phyloP scores from a whole-genome alignment of 2,797 vertebrate genomes.

The Gorsachius magnificus region DNA sequence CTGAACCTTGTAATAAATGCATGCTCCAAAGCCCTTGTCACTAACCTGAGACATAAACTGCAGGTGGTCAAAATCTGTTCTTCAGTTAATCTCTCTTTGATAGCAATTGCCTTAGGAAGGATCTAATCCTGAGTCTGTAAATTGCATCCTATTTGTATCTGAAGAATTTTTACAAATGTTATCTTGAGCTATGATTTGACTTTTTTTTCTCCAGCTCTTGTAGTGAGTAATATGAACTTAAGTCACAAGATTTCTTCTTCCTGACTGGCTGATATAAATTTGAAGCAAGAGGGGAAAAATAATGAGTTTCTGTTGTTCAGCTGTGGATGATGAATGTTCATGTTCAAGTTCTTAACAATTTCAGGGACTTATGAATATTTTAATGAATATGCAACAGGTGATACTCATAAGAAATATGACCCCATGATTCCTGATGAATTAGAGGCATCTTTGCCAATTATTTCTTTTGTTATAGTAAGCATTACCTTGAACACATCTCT shows the following conservation, averaged over 20 bases:
- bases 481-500: neutral
- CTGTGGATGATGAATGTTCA: conserved; percentile 15
- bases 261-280: neutral
- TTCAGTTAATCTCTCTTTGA: neutral
- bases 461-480: neutral
- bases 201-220: neutral
- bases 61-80: neutral
- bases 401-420: neutral
- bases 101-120: neutral
- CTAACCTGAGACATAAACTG: neutral
- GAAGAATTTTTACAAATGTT: neutral
- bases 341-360: conserved; percentile 18
- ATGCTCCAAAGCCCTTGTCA: neutral
- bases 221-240: neutral
- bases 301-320: conserved; percentile 1
- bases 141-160: neutral
- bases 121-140: neutral
- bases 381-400: neutral
- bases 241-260: neutral
- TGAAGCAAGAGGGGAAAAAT: neutral
- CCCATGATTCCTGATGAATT: neutral
- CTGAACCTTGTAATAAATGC: neutral
- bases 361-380: neutral
- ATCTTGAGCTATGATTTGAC: neutral
- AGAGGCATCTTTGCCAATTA: neutral